Evolutionary conservation across 2,797 vertebrate genomes (phyloP).

Genomic region (Craterocephalus amniculus): DNA sequence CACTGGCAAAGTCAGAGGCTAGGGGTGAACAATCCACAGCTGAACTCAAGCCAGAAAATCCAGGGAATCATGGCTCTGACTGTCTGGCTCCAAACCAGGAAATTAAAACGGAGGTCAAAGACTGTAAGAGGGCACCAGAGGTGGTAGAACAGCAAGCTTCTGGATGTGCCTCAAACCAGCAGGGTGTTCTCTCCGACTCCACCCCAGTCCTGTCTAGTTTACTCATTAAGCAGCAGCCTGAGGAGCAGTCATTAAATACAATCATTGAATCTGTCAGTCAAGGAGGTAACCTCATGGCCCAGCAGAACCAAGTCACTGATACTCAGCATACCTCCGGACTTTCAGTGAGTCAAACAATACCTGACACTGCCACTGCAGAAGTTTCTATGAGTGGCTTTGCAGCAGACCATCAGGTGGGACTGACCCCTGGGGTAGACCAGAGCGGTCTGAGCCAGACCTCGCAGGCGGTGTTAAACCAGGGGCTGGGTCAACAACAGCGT

Average conservation of each 20-base stretch:
- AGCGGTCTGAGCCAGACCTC: constrained; percentile 81
- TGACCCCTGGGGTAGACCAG: constrained; percentile 81
- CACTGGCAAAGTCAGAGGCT: constrained; percentile 79
- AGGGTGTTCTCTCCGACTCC: constrained; percentile 85
- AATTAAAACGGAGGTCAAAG: constrained; percentile 83
- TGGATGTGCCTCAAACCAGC: constrained; percentile 73
- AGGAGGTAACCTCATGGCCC: constrained; percentile 77
- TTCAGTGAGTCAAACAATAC: constrained; percentile 77
- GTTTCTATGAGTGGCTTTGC: constrained; percentile 80
- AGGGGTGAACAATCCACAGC: constrained; percentile 75
- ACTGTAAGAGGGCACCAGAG: constrained; percentile 73
- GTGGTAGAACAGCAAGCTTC: constrained; percentile 74
- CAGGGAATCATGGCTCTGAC: constrained; percentile 64
- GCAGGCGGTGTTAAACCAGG: constrained; percentile 84
- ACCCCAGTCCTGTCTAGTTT: constrained; percentile 93
- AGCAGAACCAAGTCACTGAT: constrained; percentile 80
- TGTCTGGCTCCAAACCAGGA: constrained; percentile 70
- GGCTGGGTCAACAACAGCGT: constrained; percentile 84
- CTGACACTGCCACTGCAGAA: constrained; percentile 74
- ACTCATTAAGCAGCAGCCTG: constrained; percentile 88
- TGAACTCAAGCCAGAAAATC: constrained; percentile 81
- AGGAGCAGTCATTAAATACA: constrained; percentile 82
- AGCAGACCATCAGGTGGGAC: constrained; percentile 80
- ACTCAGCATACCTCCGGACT: constrained; percentile 72
- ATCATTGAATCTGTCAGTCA: constrained; percentile 83